Conservation (phyloP, 2,888 invertebrate genomes). For the Pristionchus fissidentatus region DNA sequence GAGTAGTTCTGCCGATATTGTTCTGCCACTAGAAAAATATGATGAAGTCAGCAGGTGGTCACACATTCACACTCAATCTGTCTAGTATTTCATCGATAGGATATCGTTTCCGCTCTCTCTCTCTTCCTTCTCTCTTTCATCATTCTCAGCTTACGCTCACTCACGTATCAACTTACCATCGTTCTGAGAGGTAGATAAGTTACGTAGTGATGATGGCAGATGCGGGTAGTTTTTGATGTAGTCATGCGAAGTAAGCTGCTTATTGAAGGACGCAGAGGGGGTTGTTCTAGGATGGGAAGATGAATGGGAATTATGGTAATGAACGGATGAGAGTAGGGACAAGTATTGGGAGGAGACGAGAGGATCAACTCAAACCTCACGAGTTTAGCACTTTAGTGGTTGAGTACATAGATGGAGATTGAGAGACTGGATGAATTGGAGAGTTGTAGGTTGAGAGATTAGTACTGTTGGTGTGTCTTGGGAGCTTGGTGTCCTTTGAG, state of each 20-base stretch:
- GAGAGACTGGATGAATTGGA: no score
- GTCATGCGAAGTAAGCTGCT: not conserved
- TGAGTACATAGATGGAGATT: no score
- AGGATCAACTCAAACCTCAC: no score
- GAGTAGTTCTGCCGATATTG: not conserved
- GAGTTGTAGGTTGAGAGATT: no score
- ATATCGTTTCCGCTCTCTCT: not conserved
- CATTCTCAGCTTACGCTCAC: not conserved
- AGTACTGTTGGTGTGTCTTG: no score
- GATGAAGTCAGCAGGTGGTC: not conserved
- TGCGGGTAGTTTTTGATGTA: not conserved
- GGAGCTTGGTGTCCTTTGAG: no score
- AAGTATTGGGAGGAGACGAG: no score
- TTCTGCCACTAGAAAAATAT: not conserved
- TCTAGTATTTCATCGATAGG: constrained; percentile 2
- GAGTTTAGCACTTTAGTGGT: no score
- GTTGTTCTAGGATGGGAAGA: constrained; percentile 16
- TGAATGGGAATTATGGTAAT: constrained; percentile 7
- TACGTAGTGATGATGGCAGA: not conserved
- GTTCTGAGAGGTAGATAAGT: constrained; percentile 7
- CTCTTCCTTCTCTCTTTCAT: not conserved
- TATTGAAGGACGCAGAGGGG: not conserved
- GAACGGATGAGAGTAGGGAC: no score
- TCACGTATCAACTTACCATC: not conserved
- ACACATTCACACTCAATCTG: constrained; percentile 10